Evolutionary conservation across 2,888 invertebrate species (phyloP).

Genomic region (Scaptomyza tumidula): DNA sequence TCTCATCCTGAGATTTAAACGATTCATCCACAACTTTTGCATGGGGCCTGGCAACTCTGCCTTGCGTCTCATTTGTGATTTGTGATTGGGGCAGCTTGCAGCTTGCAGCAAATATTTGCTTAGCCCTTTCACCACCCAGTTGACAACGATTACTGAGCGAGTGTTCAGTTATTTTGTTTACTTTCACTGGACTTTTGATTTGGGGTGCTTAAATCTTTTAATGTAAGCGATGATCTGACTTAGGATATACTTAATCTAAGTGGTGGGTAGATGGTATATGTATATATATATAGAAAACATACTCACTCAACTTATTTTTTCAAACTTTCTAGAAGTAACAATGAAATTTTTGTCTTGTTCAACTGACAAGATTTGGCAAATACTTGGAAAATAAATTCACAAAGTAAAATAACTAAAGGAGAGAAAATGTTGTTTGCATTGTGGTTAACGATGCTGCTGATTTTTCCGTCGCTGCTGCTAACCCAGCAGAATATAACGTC

Average conservation of each 20-base stretch:
- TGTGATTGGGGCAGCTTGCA: slow-evolving; percentile 46
- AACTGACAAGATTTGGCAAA: slow-evolving; percentile 11
- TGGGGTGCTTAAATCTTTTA: slow-evolving; percentile 38
- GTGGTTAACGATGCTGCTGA: slow-evolving; percentile 2
- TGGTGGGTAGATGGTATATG: not conserved
- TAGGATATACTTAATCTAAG: not conserved
- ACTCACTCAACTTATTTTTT: not conserved
- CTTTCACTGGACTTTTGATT: slow-evolving; percentile 55
- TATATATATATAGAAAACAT: no score
- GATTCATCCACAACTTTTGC: slow-evolving; percentile 24
- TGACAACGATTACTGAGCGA: slow-evolving; percentile 27
- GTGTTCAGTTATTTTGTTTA: slow-evolving; percentile 40
- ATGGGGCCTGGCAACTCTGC: slow-evolving; percentile 16
- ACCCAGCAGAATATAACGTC: not conserved
- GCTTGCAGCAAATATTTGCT: slow-evolving; percentile 69
- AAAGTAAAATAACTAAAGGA: not conserved
- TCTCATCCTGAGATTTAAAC: slow-evolving; percentile 29
- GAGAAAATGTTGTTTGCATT: slow-evolving; percentile 19
- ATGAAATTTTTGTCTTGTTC: not conserved
- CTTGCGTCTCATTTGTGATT: slow-evolving; percentile 61
- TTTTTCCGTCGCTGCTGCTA: not conserved
- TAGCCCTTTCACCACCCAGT: slow-evolving; percentile 68
- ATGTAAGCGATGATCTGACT: slow-evolving; percentile 23
- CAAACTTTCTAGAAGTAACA: not conserved
- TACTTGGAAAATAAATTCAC: not conserved